A percentile compares a stretch with the other conserved stretches of the same genome.
Conservation (phyloP, 30 jellyfish, hydroid and myxozoan genomes). For the Hydractinia echinata region DNA sequence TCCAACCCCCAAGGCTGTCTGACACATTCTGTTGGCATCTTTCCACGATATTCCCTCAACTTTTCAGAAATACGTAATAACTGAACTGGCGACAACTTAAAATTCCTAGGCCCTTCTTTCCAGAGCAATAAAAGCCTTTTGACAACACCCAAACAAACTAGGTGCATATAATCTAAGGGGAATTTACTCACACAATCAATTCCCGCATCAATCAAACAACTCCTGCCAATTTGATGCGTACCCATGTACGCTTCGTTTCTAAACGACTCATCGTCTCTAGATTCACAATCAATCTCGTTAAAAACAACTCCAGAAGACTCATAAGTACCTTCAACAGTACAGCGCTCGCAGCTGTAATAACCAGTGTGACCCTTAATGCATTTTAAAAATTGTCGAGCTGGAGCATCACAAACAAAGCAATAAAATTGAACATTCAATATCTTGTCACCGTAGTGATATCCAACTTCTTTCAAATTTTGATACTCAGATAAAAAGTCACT, state of each 20-base stretch:
- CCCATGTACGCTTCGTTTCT: slow-evolving; percentile 23
- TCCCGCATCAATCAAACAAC: slow-evolving; percentile 24
- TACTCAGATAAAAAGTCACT: slow-evolving; percentile 25
- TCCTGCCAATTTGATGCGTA: slow-evolving; percentile 21
- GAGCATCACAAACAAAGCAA: slow-evolving; percentile 48
- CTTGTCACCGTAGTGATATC: slow-evolving; percentile 22
- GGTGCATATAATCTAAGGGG: too few species aligned
- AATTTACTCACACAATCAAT: too few species aligned
- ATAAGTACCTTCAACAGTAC: slow-evolving; percentile 28
- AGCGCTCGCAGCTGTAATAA: slow-evolving; percentile 37
- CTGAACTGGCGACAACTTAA: too few species aligned
- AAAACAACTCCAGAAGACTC: slow-evolving; percentile 9
- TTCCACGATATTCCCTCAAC: too few species aligned
- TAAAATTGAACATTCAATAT: not conserved
- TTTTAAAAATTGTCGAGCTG: slow-evolving; percentile 44
- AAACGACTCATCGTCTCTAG: slow-evolving; percentile 19
- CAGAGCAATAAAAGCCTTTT: too few species aligned
- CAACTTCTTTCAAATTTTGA: slow-evolving; percentile 1
- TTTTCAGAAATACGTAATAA: too few species aligned
- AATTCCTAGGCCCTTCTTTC: too few species aligned
- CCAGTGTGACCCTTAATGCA: slow-evolving; percentile 36
- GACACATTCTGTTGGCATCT: too few species aligned
- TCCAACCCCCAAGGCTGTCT: too few species aligned
- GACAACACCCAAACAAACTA: too few species aligned
- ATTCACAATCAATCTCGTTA: not conserved